These are phyloP conservation scores for Esox masquinongy DNA, from an alignment of 2,797 vertebrate genomes.

Conservation along the genomic window DNA sequence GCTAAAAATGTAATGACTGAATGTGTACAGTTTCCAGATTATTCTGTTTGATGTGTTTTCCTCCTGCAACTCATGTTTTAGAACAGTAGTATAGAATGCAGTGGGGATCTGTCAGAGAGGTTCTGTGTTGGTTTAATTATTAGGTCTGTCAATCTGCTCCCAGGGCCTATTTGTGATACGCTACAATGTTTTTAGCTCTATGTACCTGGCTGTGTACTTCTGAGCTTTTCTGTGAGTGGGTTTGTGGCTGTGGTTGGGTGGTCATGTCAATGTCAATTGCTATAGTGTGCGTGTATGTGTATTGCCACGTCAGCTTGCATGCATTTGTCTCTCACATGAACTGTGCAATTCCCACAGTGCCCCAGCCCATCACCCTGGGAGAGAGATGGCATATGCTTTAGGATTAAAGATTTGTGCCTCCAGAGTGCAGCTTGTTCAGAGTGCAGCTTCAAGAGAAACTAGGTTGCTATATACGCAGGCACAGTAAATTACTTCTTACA, in stretches of 20 bases:
- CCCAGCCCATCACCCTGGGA: background rate
- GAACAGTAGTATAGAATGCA: constrained; percentile 34
- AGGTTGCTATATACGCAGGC: background rate
- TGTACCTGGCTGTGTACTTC: background rate
- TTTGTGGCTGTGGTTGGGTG: background rate
- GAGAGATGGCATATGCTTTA: background rate
- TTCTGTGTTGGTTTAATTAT: constrained; percentile 43
- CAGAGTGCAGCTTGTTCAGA: background rate
- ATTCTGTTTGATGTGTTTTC: constrained; percentile 3
- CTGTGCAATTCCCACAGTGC: background rate
- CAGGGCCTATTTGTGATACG: constrained; percentile 12
- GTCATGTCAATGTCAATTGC: background rate
- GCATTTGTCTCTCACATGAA: background rate
- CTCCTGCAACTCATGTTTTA: background rate
- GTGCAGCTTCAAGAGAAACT: background rate
- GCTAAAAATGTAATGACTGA: background rate
- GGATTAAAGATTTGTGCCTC: background rate
- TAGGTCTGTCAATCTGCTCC: constrained; percentile 37
- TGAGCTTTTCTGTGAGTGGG: background rate
- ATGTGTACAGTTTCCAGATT: background rate
- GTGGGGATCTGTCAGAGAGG: constrained; percentile 21
- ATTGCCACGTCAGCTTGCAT: background rate
- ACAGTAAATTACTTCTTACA: background rate
- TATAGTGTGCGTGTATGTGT: background rate
- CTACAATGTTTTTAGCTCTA: constrained; percentile 6